Evolutionary conservation across 2,113 vertebrate genomes (phyloP), one percentile per base, ranked within the genome.

Genomic region (Hippocampus comes): DNA sequence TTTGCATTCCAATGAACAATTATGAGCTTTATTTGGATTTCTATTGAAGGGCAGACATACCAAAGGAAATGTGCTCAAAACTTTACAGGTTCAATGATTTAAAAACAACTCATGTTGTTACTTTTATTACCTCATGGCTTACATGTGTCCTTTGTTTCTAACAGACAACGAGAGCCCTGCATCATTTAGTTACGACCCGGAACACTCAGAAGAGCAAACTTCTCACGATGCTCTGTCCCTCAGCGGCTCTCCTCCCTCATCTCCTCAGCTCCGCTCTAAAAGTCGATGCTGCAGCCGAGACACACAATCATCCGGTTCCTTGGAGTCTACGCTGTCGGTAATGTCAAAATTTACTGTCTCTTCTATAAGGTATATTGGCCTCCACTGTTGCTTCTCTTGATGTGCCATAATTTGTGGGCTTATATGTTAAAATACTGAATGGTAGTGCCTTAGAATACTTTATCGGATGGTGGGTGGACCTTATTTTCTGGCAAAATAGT

Each of bases 261-360:
- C 96, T 0, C 96, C 96, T 0, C 93, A 93, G 8, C 94, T 97
- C 41, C 87, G 92, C 69, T 94, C 93, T 78, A 95, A 96, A 86
- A 94, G 93, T 84, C 91, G 94, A 51, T 92, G 90, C 84, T 92
- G 90, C 84, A 92, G 93, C 88, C 88, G 92, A 3, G 94, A 96
- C 46, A 91, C 91, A 0, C 89, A 93, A 66, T 93, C 92, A 64
- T 93, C 93, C 0, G 94, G 94, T 25, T 93, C 94, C 5, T 87
- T 94, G 88, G 95, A 98, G 72, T 92, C 95, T 70, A 90, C 92
- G 2, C 94, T 94, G 89, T 94, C 86, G 10, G 96, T 98, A 89
- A 89, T 30, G 75, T 76, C 56, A 57, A 49, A 67, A 38, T n/a
- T 51, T 1, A 17, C 43, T 66, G 41, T 5, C 30, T 34, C 30